A percentile compares a stretch with the other conserved stretches of the same genome.
Conservation (phyloP, 2,113 vertebrate species). For the Menura novaehollandiae region DNA sequence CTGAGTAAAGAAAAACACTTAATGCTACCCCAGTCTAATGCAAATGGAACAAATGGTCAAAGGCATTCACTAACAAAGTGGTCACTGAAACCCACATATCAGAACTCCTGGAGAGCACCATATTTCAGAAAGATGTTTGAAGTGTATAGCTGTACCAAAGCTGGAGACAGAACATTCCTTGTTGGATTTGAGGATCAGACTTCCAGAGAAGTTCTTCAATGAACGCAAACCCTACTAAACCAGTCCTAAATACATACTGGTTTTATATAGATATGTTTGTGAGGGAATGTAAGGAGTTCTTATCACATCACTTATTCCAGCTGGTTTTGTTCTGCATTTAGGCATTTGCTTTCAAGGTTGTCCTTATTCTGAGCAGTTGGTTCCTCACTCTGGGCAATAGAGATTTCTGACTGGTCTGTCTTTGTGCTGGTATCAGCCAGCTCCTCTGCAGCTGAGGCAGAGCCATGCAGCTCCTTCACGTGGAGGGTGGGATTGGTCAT, state of each 20-base stretch:
- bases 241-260: constrained; percentile 36
- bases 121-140: constrained; percentile 42
- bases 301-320: constrained; percentile 45
- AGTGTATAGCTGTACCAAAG: neutral
- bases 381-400: neutral
- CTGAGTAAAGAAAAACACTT: neutral
- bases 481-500: constrained; percentile 48
- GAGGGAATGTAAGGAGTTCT: neutral
- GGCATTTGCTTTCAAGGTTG: neutral
- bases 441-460: neutral
- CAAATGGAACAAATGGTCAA: neutral
- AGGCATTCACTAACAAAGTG: neutral
- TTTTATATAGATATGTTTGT: neutral
- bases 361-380: neutral
- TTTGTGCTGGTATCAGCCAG: neutral
- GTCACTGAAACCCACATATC: neutral
- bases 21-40: neutral
- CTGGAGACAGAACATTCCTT: constrained; percentile 6
- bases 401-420: neutral
- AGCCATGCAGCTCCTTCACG: neutral
- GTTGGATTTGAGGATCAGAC: constrained; percentile 3
- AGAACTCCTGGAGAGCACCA: constrained; percentile 69
- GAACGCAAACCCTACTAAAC: neutral
- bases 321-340: constrained; percentile 23
- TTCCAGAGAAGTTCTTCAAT: neutral